These are phyloP conservation scores for Illadopsis cleaveri DNA, from an alignment of 2,113 vertebrate species.

Conservation along the genomic window DNA sequence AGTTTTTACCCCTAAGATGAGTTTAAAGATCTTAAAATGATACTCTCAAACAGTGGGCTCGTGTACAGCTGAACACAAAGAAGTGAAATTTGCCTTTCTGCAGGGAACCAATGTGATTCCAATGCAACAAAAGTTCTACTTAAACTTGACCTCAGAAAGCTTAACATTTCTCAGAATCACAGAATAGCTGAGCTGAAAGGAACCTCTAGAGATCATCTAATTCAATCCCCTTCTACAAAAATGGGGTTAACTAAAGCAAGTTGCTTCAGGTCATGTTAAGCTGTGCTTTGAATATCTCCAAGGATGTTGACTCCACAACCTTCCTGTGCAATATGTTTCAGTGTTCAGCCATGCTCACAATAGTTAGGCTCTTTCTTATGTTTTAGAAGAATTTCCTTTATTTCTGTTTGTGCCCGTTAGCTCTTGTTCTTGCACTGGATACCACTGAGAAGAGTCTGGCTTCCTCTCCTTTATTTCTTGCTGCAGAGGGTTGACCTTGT, in stretches of 20 bases:
- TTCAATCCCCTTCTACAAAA: neutral
- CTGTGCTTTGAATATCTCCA: neutral
- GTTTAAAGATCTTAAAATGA: neutral
- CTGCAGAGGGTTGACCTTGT: neutral
- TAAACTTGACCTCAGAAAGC: neutral
- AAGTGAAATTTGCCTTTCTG: neutral
- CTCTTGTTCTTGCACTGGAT: neutral
- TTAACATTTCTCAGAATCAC: neutral
- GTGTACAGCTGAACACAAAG: neutral
- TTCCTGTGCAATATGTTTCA: neutral
- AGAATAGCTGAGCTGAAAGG: neutral
- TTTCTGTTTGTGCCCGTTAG: fast-evolving
- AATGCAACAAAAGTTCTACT: neutral
- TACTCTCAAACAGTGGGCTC: neutral
- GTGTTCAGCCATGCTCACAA: neutral
- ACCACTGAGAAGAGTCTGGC: neutral
- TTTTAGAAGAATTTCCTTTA: neutral
- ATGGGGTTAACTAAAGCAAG: neutral
- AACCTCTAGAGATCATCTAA: neutral
- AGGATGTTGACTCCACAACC: neutral
- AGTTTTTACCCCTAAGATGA: neutral
- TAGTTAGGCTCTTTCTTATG: neutral
- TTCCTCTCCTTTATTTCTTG: neutral
- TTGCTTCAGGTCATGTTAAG: neutral
- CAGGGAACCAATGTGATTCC: neutral